Conservation (phyloP, 2,797 vertebrate species). For the Syngnathus acus region DNA sequence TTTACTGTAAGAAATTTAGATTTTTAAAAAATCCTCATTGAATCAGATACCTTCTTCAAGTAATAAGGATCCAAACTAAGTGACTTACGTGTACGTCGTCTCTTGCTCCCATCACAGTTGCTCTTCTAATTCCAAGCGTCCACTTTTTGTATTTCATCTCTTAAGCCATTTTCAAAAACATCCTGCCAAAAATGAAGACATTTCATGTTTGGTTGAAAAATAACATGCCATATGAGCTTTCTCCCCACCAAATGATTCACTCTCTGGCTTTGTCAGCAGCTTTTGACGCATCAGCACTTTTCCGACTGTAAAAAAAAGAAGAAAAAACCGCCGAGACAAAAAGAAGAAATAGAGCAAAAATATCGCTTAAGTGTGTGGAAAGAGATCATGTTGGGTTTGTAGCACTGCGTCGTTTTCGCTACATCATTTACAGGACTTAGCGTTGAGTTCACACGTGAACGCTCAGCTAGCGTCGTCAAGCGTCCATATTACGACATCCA, state of each 20-base stretch:
- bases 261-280: conserved; percentile 5
- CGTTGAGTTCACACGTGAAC: neutral
- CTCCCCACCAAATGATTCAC: conserved; percentile 3
- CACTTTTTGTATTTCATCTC: neutral
- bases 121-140: neutral
- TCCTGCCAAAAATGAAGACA: neutral
- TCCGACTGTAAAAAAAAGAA: neutral
- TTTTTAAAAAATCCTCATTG: neutral
- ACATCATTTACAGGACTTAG: neutral
- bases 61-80: neutral
- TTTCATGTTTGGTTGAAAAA: neutral
- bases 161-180: neutral
- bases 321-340: neutral
- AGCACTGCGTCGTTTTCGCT: neutral
- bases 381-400: neutral
- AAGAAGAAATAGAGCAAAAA: neutral
- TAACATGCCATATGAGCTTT: neutral
- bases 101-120: neutral
- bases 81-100: neutral
- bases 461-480: neutral
- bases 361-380: neutral
- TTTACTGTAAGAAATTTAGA: neutral
- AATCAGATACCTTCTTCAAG: neutral
- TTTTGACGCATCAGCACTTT: conserved; percentile 10
- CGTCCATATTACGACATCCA: too few species aligned